phyloP scores from a whole-genome alignment of 2,113 vertebrate species.

The Cochlearius cochlearius region DNA sequence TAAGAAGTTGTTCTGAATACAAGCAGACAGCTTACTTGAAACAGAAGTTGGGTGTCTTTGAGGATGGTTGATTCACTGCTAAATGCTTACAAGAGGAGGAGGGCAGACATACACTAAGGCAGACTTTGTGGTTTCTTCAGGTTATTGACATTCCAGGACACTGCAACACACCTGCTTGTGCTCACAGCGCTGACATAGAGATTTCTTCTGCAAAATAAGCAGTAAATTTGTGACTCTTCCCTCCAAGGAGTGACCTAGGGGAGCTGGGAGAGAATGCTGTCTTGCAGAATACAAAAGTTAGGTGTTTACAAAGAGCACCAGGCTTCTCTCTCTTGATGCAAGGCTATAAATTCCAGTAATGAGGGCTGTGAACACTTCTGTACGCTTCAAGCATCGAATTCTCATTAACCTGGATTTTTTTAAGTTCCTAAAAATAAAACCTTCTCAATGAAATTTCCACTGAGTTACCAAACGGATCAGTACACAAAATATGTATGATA shows the following conservation, averaged over 20 bases:
- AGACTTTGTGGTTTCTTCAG: neutral
- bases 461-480: neutral
- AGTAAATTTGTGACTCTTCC: neutral
- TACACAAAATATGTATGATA: neutral
- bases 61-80: neutral
- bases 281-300: neutral
- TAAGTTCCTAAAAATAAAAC: neutral
- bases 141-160: neutral
- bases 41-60: neutral
- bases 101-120: neutral
- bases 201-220: neutral
- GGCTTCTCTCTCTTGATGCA: neutral
- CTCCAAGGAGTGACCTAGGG: neutral
- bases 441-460: neutral
- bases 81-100: neutral
- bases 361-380: neutral
- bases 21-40: neutral
- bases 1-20: neutral
- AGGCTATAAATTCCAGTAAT: neutral
- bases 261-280: neutral
- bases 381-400: neutral
- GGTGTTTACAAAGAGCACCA: neutral
- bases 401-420: neutral
- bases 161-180: neutral
- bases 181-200: fast-evolving